Conservation (phyloP, 2,113 vertebrate species). For the Hemiscyllium ocellatum region DNA sequence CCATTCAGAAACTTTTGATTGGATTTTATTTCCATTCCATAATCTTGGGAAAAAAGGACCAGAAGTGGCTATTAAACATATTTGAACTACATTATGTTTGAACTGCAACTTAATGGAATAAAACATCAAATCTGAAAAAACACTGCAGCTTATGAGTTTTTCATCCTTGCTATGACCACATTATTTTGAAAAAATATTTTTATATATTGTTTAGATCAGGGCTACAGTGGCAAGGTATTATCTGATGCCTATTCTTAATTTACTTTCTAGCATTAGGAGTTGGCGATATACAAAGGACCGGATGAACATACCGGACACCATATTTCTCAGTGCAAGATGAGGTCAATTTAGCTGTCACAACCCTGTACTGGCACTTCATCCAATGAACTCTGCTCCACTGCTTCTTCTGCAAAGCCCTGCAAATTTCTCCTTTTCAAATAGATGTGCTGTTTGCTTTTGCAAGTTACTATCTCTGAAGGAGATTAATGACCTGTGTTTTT, state of each 20-base stretch:
- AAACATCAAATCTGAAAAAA: not conserved
- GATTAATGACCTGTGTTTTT: not conserved
- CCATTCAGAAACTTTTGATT: not conserved
- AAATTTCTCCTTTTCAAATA: not conserved
- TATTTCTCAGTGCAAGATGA: not conserved
- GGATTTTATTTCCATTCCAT: not conserved
- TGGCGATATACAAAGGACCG: not conserved
- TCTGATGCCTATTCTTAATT: not conserved
- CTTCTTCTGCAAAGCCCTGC: not conserved
- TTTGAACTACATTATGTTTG: not conserved
- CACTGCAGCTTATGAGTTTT: not conserved
- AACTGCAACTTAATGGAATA: not conserved
- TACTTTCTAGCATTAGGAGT: not conserved
- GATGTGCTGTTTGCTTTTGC: not conserved
- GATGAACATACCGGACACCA: not conserved
- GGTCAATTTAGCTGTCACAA: not conserved
- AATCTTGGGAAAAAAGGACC: not conserved
- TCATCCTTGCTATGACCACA: not conserved
- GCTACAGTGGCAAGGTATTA: not conserved
- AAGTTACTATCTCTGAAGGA: not conserved
- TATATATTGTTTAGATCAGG: not conserved
- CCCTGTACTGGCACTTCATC: not conserved
- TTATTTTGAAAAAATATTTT: not conserved
- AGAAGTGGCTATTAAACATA: not conserved
- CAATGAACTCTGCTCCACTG: not conserved